These are phyloP conservation scores for Acheta domesticus DNA, from an alignment of 2,888 invertebrate genomes.

Conservation along the genomic window DNA sequence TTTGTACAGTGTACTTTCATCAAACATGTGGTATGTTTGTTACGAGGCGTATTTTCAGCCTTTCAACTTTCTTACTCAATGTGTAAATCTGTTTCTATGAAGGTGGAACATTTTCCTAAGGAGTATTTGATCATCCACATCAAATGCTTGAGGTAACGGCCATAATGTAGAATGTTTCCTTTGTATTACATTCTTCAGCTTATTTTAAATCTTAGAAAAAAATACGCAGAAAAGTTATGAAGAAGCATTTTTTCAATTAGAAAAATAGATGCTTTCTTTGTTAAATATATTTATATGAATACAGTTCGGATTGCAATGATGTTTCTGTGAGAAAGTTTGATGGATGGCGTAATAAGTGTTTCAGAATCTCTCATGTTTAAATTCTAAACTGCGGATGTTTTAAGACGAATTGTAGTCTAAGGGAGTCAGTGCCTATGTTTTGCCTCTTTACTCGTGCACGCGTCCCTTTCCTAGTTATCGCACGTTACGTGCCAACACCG, in stretches of 20 bases:
- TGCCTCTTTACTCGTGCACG: not conserved
- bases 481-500: no score
- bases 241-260: not conserved
- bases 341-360: not conserved
- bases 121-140: no score
- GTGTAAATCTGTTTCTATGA: no score
- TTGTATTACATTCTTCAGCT: not conserved
- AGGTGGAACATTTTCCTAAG: no score
- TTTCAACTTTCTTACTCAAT: no score
- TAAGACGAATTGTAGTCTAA: not conserved
- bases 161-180: not conserved
- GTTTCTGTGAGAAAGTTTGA: not conserved
- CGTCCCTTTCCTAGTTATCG: not conserved
- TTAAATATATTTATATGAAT: not conserved
- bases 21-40: no score
- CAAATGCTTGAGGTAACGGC: not conserved
- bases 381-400: not conserved
- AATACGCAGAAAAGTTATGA: not conserved
- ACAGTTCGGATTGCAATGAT: not conserved
- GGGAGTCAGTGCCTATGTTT: slow-evolving; percentile 7
- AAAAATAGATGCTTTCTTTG: not conserved
- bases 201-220: not conserved
- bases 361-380: slow-evolving; percentile 3
- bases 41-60: no score
- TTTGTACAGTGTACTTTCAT: no score